Conservation (phyloP, 1,140 invertebrate genomes). For the Drosophila ambigua region DNA sequence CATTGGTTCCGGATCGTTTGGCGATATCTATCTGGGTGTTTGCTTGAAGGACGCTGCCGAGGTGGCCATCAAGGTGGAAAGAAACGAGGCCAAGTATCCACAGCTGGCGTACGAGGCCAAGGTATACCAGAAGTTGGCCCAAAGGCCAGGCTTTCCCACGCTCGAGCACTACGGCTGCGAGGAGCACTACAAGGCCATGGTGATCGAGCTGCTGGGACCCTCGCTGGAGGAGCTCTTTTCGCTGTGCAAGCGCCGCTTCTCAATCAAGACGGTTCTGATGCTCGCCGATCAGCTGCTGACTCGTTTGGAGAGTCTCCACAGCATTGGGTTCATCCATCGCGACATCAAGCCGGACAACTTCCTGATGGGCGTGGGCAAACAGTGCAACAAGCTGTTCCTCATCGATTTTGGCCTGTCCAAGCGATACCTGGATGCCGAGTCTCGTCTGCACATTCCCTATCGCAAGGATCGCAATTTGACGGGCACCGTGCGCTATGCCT, state of each 20-base stretch:
- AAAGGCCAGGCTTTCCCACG: slow-evolving; percentile 94
- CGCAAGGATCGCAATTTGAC: slow-evolving; percentile 99
- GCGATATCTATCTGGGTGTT: slow-evolving; percentile 98
- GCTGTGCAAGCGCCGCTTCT: slow-evolving; percentile 98
- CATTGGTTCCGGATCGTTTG: slow-evolving; percentile 99
- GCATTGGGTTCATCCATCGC: slow-evolving; percentile 98
- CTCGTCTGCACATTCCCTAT: slow-evolving; percentile 97
- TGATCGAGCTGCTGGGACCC: slow-evolving; percentile 98
- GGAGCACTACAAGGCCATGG: slow-evolving; percentile 99
- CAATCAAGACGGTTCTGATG: slow-evolving; percentile 98
- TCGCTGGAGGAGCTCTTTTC: slow-evolving; percentile 99
- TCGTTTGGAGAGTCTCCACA: slow-evolving; percentile 98
- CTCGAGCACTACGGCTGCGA: slow-evolving; percentile 99
- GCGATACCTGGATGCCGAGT: slow-evolving; percentile 96
- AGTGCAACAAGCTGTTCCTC: slow-evolving; percentile 95
- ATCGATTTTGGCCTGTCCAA: slow-evolving; percentile 99
- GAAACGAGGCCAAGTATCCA: slow-evolving; percentile 98
- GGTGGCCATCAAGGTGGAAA: slow-evolving; percentile 99
- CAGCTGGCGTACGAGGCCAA: slow-evolving; percentile 99
- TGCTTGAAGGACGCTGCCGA: slow-evolving; percentile 98
- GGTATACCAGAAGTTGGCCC: slow-evolving; percentile 98
- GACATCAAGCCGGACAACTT: slow-evolving; percentile 99
- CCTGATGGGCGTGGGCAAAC: slow-evolving; percentile 98
- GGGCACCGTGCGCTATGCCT: slow-evolving; percentile 90
- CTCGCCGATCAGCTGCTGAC: slow-evolving; percentile 98